Evolutionary conservation across 2,113 vertebrate species (phyloP).

Genomic region (Brienomyrus longianalis): DNA sequence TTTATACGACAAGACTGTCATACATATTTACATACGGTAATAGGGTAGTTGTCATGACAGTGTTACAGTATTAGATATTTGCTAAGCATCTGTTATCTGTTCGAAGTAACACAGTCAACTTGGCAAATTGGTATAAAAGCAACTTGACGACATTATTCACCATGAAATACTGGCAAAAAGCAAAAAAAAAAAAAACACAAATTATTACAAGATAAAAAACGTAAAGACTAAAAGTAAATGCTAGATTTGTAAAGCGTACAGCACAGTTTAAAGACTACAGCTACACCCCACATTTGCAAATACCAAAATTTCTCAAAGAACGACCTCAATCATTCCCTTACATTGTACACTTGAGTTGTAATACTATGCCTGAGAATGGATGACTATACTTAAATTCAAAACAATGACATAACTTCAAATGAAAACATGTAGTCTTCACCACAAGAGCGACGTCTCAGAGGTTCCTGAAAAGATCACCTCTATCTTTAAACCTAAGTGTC

Average conservation of each 20-base stretch:
- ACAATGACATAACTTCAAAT: neutral
- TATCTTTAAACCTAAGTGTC: neutral
- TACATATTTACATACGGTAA: slow-evolving; percentile 29
- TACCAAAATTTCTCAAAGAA: neutral
- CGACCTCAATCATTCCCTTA: neutral
- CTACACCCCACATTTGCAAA: neutral
- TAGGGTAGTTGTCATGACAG: slow-evolving; percentile 37
- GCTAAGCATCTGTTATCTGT: neutral
- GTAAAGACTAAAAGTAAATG: slow-evolving; percentile 43
- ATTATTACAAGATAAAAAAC: neutral
- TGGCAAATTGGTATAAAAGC: slow-evolving; percentile 37
- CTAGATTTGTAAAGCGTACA: slow-evolving; percentile 56
- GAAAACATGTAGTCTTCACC: neutral
- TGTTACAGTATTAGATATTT: slow-evolving; percentile 52
- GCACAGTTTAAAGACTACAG: slow-evolving; percentile 30
- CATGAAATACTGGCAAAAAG: slow-evolving; percentile 38
- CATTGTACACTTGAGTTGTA: neutral
- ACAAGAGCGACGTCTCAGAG: neutral
- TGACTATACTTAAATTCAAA: neutral
- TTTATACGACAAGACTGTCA: neutral
- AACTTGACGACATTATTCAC: slow-evolving; percentile 20
- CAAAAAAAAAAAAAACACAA: neutral
- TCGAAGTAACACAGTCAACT: slow-evolving; percentile 57
- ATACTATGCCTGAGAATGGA: neutral
- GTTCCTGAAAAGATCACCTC: neutral